Evolutionary conservation across 2,888 invertebrate species (phyloP), one percentile per base, ranked within the genome.

Genomic region (Drosophila gaucha): DNA sequence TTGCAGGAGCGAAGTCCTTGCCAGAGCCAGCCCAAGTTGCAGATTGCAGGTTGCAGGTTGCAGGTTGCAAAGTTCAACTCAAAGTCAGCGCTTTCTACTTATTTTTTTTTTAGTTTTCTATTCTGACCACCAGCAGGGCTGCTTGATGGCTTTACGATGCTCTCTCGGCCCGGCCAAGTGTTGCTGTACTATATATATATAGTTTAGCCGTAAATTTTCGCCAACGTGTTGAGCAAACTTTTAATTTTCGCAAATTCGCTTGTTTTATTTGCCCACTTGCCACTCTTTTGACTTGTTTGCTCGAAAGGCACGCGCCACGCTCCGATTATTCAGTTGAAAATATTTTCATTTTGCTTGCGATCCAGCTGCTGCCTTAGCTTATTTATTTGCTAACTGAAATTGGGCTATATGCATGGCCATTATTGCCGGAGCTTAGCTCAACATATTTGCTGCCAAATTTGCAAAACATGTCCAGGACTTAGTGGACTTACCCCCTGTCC

Each of bases 401-500:
- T 49, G 52, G 35, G 62, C 35, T 24, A 26, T 51, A 33, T 30
- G 26, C 46, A 49, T 36, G 51, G 58, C 66, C 56, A 62, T 66
- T 46, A 74, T 59, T 12, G 59, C 36, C 35, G 33, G 33, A 31
- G 71, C 71, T 75, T 51, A 74, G 71, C 62, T 44, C 33, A 75
- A 58, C 67, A 69, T 76, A 69, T 85, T 82, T 85, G 75, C 75
- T 71, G 62, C 69, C 59, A 74, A 69, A 79, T 79, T 83, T 83
- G 83, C 70, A 68, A 77, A 73, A 77, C 77, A 75, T 75, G 55
- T 75, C 43, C 26, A 50, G 73, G 66, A 75, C 50, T 74, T 62
- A 74, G 39, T 39, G 54, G 54, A 46, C 46, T 46, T 46, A 46
- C n/a, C 9, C 31, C n/a, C n/a, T n/a, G n/a, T n/a, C n/a, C n/a